Evolutionary conservation across 1,140 invertebrate species (phyloP).

Genomic region (Heliconius melpomene): DNA sequence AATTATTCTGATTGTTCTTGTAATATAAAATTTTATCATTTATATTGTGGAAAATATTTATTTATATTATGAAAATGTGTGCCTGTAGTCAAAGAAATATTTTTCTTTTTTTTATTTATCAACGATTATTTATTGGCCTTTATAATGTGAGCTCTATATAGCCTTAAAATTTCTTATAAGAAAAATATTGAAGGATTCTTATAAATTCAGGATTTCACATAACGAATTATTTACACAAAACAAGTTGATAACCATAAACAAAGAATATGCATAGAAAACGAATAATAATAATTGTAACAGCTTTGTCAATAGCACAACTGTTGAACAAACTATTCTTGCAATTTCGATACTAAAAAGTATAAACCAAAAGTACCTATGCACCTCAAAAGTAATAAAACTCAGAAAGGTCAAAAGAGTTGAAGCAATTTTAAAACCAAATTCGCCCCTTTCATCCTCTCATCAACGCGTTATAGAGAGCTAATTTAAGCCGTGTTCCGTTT

Average conservation of each 20-base stretch:
- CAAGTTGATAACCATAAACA: no score
- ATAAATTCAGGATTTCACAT: no score
- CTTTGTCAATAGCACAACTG: no score
- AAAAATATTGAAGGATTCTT: no score
- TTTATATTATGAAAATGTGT: not conserved
- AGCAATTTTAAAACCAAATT: slow-evolving; percentile 20
- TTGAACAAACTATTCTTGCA: no score
- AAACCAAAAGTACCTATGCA: not conserved
- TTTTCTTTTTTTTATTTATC: no score
- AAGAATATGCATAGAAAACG: no score
- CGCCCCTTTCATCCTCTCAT: slow-evolving; percentile 16
- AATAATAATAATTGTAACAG: no score
- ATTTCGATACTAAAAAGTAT: not conserved
- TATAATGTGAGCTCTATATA: no score
- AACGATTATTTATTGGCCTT: no score
- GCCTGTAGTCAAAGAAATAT: not conserved
- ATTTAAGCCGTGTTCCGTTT: slow-evolving; percentile 22
- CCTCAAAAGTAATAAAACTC: not conserved
- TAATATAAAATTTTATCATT: not conserved
- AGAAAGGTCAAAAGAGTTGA: not conserved
- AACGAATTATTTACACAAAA: no score
- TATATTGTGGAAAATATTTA: not conserved
- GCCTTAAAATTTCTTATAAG: not conserved
- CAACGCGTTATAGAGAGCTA: slow-evolving; percentile 17
- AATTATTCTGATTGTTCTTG: not conserved